A percentile compares a stretch with the other conserved stretches of the same genome.
Evolutionary conservation across 2,113 vertebrate species (phyloP).

Genomic region (Pterocles gutturalis): DNA sequence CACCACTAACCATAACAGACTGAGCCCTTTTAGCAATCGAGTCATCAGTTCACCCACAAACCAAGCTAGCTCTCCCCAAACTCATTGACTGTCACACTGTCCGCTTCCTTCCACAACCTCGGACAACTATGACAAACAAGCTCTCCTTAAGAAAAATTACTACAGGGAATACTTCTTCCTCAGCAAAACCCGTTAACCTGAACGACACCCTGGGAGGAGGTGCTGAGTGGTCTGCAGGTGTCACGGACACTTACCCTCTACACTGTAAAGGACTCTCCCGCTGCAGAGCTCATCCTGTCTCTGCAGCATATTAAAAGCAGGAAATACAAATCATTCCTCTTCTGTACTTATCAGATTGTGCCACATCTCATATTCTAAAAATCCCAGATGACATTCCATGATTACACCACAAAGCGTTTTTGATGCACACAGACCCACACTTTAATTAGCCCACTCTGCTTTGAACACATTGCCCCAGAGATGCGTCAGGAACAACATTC

Average conservation of each 20-base stretch:
- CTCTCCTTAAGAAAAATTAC: background rate
- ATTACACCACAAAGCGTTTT: background rate
- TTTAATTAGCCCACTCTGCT: background rate
- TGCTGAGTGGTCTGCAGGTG: background rate
- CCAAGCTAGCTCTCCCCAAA: background rate
- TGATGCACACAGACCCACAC: background rate
- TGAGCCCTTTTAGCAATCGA: background rate
- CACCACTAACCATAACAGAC: background rate
- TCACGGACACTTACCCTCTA: background rate
- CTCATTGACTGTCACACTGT: accelerated
- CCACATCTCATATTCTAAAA: background rate
- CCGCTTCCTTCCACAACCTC: background rate
- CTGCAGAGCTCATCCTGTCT: background rate
- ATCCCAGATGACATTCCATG: background rate
- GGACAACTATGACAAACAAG: background rate
- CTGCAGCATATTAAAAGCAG: background rate
- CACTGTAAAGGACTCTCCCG: background rate
- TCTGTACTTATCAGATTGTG: background rate
- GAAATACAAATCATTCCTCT: background rate
- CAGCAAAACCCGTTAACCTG: background rate
- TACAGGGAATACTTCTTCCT: background rate
- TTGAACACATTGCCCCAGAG: background rate
- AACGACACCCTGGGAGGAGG: background rate
- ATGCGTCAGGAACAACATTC: background rate
- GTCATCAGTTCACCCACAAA: background rate